Percentiles rank a stretch among this genome's conserved stretches.
phyloP scores from a whole-genome alignment of 2,113 vertebrate species.

The Illadopsis cleaveri region DNA sequence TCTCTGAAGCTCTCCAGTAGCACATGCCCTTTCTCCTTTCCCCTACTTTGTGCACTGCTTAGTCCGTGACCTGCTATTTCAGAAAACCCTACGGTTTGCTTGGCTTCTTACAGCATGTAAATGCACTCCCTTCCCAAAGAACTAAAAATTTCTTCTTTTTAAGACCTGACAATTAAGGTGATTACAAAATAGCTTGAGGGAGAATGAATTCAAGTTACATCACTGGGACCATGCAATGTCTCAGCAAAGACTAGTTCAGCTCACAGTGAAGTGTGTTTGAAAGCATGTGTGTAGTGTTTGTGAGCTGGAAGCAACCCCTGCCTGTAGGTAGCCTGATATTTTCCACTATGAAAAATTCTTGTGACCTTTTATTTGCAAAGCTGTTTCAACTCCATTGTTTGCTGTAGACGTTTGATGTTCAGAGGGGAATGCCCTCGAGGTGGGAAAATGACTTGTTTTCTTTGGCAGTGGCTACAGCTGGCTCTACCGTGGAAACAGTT shows the following conservation, averaged over 20 bases:
- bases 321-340: conserved; percentile 17
- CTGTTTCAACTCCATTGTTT: conserved; percentile 59
- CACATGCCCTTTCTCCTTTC: conserved; percentile 41
- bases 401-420: conserved; percentile 54
- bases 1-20: not conserved
- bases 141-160: not conserved
- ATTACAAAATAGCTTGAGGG: conserved; percentile 14
- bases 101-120: not conserved
- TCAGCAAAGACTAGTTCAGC: not conserved
- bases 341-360: conserved; percentile 55
- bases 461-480: conserved; percentile 31
- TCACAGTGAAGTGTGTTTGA: not conserved
- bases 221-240: not conserved
- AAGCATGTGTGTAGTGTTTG: not conserved
- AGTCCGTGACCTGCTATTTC: not conserved
- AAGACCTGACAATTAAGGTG: conserved; percentile 17
- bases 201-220: not conserved
- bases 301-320: not conserved
- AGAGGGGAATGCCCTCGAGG: conserved; percentile 65
- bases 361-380: conserved; percentile 57
- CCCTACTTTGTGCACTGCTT: not conserved
- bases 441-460: conserved; percentile 62
- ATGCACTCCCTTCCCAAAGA: not conserved
- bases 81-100: not conserved
- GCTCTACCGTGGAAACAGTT: not conserved